phyloP scores from a whole-genome alignment of 2,797 vertebrate genomes.

The Poecilia gillii region DNA sequence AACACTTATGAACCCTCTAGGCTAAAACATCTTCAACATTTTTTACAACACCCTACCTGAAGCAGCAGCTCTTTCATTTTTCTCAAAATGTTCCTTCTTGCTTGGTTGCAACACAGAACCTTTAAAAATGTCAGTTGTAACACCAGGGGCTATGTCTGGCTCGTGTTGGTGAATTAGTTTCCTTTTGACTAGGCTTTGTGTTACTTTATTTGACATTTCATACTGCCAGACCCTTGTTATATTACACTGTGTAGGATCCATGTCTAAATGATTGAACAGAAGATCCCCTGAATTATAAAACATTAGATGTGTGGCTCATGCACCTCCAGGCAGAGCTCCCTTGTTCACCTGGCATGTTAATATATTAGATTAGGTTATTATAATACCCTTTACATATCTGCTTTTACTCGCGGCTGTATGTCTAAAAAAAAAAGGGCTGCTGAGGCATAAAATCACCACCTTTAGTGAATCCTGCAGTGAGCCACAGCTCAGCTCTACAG shows the following conservation, averaged over 20 bases:
- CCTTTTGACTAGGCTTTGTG: background rate
- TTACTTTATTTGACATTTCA: background rate
- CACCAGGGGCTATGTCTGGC: background rate
- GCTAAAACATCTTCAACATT: background rate
- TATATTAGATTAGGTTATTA: background rate
- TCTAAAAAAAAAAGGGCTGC: background rate
- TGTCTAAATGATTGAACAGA: background rate
- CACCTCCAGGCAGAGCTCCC: background rate
- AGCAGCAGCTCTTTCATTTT: background rate
- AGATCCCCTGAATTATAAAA: background rate
- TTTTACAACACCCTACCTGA: background rate
- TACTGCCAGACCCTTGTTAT: background rate
- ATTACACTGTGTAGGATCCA: background rate
- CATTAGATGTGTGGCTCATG: background rate
- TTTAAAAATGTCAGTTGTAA: conserved; percentile 1
- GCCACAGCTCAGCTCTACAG: background rate
- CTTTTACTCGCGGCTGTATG: background rate
- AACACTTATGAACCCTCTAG: background rate
- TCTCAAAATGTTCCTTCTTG: background rate
- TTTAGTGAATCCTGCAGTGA: background rate
- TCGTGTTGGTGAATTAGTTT: conserved; percentile 10
- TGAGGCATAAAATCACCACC: background rate
- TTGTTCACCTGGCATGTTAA: background rate
- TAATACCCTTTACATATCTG: background rate
- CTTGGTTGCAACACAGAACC: background rate